These are phyloP conservation scores for Gonocerus acuteangulatus DNA, from an alignment of 2,888 invertebrate genomes.

Conservation along the genomic window DNA sequence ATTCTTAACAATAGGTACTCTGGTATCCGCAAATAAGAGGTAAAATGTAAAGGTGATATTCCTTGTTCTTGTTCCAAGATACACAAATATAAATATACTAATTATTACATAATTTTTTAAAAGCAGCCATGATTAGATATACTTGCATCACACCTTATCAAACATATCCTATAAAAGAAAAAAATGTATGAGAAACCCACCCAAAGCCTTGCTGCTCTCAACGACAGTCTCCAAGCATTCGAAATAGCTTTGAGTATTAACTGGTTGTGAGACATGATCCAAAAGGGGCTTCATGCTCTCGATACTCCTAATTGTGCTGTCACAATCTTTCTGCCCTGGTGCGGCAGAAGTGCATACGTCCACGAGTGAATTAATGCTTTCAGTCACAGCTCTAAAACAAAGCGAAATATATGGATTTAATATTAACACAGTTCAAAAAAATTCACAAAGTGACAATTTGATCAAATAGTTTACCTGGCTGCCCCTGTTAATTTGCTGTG, in stretches of 20 bases:
- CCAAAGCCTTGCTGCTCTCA: slow-evolving; percentile 73
- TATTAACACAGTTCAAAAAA: neutral
- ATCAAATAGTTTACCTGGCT: slow-evolving; percentile 49
- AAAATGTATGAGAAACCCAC: no score
- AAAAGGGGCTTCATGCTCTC: slow-evolving; percentile 75
- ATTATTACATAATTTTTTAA: no score
- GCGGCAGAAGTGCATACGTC: slow-evolving; percentile 81
- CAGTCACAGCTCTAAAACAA: slow-evolving; percentile 66
- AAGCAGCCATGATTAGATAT: no score
- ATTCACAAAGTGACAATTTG: neutral
- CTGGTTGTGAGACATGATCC: slow-evolving; percentile 77
- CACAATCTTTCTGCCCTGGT: slow-evolving; percentile 94
- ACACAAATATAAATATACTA: no score
- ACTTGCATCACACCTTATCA: no score
- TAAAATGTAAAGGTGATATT: no score
- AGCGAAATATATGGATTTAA: neutral
- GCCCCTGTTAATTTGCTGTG: slow-evolving; percentile 82
- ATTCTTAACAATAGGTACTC: no score
- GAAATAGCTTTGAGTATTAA: slow-evolving; percentile 82
- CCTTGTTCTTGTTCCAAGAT: no score
- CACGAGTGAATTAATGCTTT: slow-evolving; percentile 84
- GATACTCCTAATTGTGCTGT: slow-evolving; percentile 87
- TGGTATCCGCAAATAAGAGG: no score
- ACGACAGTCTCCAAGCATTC: slow-evolving; percentile 88
- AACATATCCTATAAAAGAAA: no score